Percentiles rank a stretch among this genome's conserved stretches.
phyloP scores from a whole-genome alignment of 2,113 vertebrate genomes.

The Python bivittatus region DNA sequence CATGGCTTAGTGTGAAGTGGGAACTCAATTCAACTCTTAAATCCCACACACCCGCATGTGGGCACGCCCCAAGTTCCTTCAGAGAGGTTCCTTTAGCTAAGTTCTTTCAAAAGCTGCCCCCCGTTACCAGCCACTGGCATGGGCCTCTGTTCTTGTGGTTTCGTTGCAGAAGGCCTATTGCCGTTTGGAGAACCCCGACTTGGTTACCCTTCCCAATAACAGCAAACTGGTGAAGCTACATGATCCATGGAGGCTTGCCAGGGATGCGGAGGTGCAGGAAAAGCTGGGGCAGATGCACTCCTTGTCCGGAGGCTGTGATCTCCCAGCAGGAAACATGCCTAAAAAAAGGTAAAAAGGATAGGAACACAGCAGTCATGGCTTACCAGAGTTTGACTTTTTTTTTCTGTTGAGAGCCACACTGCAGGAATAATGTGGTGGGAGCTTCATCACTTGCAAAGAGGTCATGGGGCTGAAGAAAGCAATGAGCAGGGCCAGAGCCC shows the following conservation, averaged over 20 bases:
- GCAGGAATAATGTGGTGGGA: no score
- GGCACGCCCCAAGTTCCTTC: neutral
- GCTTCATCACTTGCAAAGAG: no score
- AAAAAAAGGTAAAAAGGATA: neutral
- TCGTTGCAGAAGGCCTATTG: slow-evolving; percentile 21
- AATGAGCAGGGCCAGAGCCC: no score
- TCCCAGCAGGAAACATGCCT: accelerated
- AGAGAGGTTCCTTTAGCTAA: neutral
- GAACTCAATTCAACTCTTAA: neutral
- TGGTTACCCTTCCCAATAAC: neutral
- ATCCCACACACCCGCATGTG: neutral
- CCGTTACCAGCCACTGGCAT: neutral
- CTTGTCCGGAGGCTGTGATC: accelerated
- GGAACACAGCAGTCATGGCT: neutral
- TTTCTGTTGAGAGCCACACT: no score
- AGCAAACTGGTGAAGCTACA: slow-evolving; percentile 33
- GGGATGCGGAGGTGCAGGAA: slow-evolving; percentile 28
- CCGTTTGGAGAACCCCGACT: neutral
- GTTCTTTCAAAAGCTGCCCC: neutral
- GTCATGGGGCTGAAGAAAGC: no score
- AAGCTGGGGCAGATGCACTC: neutral
- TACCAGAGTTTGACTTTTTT: neutral
- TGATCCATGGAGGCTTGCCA: slow-evolving; percentile 31
- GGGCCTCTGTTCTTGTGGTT: neutral
- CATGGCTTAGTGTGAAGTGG: neutral